Evolutionary conservation across 2,113 vertebrate genomes (phyloP).

Genomic region (Lepisosteus osseus): DNA sequence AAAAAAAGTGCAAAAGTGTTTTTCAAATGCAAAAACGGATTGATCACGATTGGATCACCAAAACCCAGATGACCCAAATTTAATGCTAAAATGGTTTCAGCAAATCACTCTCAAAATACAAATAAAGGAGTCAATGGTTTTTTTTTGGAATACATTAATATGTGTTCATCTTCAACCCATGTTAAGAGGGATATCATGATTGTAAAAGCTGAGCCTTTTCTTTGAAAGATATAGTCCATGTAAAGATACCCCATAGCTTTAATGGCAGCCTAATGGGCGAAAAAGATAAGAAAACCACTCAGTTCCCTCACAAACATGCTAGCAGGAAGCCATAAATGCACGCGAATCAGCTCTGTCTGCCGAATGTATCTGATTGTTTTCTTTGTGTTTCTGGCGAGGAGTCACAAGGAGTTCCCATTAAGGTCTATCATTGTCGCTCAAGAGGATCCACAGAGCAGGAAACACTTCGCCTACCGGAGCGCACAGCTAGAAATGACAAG

Average conservation of each 20-base stretch:
- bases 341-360: constrained; percentile 39
- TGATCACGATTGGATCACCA: too few relatives aligned
- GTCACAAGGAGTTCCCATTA: constrained; percentile 34
- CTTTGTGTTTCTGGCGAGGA: constrained; percentile 36
- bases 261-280: constrained; percentile 58
- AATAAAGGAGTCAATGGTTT: too few relatives aligned
- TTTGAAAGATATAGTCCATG: neutral
- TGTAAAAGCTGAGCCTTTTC: neutral
- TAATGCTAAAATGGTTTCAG: too few relatives aligned
- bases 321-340: constrained; percentile 48
- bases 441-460: constrained; percentile 33
- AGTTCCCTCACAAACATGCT: constrained; percentile 49
- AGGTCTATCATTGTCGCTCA: constrained; percentile 34
- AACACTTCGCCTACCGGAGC: neutral
- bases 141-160: too few relatives aligned
- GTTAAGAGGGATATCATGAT: too few relatives aligned
- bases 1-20: too few relatives aligned
- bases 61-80: too few relatives aligned
- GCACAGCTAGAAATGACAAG: neutral
- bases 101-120: too few relatives aligned
- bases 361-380: constrained; percentile 37
- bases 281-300: constrained; percentile 42
- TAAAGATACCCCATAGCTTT: neutral
- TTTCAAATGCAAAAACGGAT: too few relatives aligned
- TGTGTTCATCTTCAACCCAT: too few relatives aligned